Evolutionary conservation across 1,140 invertebrate genomes (phyloP).

Genomic region (Dendrolimus punctatus): DNA sequence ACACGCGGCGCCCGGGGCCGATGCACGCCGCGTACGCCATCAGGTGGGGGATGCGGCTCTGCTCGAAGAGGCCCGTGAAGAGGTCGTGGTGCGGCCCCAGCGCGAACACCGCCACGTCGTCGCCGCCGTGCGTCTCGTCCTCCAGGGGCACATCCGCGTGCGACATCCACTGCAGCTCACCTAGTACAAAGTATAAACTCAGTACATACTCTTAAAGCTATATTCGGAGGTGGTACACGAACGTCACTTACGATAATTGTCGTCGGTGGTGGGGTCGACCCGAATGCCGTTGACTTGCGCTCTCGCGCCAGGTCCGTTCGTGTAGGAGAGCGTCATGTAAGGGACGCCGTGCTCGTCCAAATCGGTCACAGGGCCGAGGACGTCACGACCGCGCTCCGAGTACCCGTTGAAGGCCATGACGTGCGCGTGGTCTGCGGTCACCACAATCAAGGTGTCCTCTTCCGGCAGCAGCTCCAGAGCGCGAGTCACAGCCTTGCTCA

Average conservation of each 20-base stretch:
- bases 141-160: slow-evolving; percentile 29
- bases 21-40: slow-evolving; percentile 3
- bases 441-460: slow-evolving; percentile 76
- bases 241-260: slow-evolving; percentile 39
- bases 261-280: slow-evolving; percentile 34
- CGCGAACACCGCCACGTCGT: slow-evolving; percentile 75
- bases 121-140: slow-evolving; percentile 73
- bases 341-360: slow-evolving; percentile 63
- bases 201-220: no score
- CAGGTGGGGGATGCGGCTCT: slow-evolving; percentile 1
- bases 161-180: slow-evolving; percentile 45
- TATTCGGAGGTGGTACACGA: no score
- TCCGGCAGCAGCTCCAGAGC: slow-evolving; percentile 67
- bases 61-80: slow-evolving; percentile 2
- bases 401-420: slow-evolving; percentile 76
- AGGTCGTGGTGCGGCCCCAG: slow-evolving; percentile 43
- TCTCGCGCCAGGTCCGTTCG: slow-evolving; percentile 80
- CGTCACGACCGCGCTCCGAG: slow-evolving; percentile 68
- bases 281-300: slow-evolving; percentile 36
- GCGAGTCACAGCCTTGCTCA: slow-evolving; percentile 71
- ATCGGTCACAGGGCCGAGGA: slow-evolving; percentile 63
- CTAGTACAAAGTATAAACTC: slow-evolving; percentile 1
- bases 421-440: slow-evolving; percentile 79
- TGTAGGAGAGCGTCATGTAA: slow-evolving; percentile 81
- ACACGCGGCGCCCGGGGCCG: slow-evolving; percentile 1